Percentiles rank a stretch among this genome's conserved stretches.
Evolutionary conservation across 2,113 vertebrate species (phyloP).

Genomic region (Neofelis nebulosa): DNA sequence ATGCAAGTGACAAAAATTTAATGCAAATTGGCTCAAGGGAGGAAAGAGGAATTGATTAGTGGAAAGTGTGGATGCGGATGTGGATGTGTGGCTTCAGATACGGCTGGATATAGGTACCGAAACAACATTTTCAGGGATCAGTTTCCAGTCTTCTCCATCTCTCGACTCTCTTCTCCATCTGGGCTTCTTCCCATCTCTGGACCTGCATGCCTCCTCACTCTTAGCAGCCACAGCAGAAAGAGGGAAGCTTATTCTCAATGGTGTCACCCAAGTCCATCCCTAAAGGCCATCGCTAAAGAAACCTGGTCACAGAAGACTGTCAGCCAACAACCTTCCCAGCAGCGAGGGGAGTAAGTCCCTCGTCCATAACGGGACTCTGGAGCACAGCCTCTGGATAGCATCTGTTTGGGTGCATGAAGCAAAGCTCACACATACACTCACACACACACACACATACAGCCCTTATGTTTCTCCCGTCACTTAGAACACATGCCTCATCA

Average conservation of each 20-base stretch:
- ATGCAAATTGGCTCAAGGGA: neutral
- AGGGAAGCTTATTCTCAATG: neutral
- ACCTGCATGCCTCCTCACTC: fast-evolving
- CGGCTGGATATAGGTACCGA: neutral
- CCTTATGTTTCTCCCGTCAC: neutral
- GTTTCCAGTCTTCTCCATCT: neutral
- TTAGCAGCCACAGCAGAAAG: neutral
- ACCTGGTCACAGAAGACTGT: neutral
- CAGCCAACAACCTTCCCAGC: neutral
- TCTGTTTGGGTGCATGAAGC: neutral
- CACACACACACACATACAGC: neutral
- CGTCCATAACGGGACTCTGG: neutral
- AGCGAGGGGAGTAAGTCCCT: neutral
- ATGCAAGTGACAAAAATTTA: constrained; percentile 34
- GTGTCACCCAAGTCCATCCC: too few relatives aligned
- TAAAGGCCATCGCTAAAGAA: neutral
- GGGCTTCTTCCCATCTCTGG: neutral
- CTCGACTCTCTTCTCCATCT: neutral
- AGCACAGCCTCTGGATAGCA: neutral
- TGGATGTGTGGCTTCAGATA: neutral
- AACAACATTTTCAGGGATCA: too few relatives aligned
- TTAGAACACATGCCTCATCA: neutral
- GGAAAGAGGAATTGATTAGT: neutral
- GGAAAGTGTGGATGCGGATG: neutral
- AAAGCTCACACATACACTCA: neutral